Conservation (phyloP, 2,888 invertebrate genomes). For the Drosophila cracens region DNA sequence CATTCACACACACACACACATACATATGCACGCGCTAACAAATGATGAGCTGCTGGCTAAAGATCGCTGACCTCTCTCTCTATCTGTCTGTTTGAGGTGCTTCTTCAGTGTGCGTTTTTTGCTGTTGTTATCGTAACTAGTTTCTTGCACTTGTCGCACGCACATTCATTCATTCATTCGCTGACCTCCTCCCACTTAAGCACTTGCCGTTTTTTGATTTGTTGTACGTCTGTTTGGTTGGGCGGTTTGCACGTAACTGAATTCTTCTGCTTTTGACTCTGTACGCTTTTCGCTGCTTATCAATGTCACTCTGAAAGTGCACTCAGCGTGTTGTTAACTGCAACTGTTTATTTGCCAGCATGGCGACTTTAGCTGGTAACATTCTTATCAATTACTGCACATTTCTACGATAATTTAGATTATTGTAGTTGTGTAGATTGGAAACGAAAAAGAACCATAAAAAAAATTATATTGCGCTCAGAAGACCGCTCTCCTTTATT, state of each 20-base stretch:
- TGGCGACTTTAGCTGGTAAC: constrained; percentile 2
- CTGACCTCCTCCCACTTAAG: constrained; percentile 24
- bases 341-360: constrained; percentile 7
- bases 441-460: not conserved
- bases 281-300: constrained; percentile 43
- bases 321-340: constrained; percentile 12
- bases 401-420: constrained; percentile 25
- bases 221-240: constrained; percentile 66
- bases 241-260: constrained; percentile 63
- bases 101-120: constrained; percentile 56
- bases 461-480: constrained; percentile 4
- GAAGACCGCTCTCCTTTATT: constrained; percentile 36
- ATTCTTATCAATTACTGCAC: constrained; percentile 37
- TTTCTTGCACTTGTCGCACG: constrained; percentile 69
- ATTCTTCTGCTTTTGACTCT: constrained; percentile 55
- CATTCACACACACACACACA: not conserved
- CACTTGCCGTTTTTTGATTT: constrained; percentile 38
- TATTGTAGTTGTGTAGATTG: not conserved
- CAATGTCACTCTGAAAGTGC: constrained; percentile 24
- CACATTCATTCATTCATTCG: constrained; percentile 63
- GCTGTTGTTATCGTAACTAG: constrained; percentile 67
- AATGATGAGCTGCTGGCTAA: constrained; percentile 51
- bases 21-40: constrained; percentile 22
- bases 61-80: constrained; percentile 74
- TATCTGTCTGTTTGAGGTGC: constrained; percentile 27